A percentile compares a stretch with the other conserved stretches of the same genome.
These are phyloP conservation scores for Lampris incognitus DNA, from an alignment of 2,113 vertebrate genomes.

Conservation along the genomic window DNA sequence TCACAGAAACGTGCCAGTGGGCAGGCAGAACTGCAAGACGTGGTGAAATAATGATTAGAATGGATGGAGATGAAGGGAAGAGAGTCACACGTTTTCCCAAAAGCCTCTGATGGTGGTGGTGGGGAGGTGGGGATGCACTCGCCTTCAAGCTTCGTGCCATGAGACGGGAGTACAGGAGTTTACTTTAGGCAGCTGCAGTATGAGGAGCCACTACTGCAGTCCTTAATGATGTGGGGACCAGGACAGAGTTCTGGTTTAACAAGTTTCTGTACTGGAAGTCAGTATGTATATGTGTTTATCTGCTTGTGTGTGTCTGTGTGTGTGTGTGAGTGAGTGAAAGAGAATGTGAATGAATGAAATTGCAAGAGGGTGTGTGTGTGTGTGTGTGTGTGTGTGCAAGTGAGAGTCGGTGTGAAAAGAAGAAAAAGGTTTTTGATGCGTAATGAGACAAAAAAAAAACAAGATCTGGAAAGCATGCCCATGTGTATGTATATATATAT, in stretches of 20 bases:
- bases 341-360: not conserved
- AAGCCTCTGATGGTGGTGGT: slow-evolving; percentile 74
- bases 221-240: slow-evolving; percentile 77
- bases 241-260: slow-evolving; percentile 66
- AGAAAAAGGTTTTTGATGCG: slow-evolving; percentile 24
- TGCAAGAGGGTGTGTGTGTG: slow-evolving; percentile 2
- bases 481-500: too few relatives aligned
- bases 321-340: not conserved
- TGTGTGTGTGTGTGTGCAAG: not conserved
- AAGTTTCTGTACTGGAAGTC: slow-evolving; percentile 48
- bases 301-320: slow-evolving; percentile 9
- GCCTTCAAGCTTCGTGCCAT: slow-evolving; percentile 71
- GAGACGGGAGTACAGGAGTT: slow-evolving; percentile 79
- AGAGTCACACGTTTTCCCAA: slow-evolving; percentile 76
- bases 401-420: slow-evolving; percentile 1
- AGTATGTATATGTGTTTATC: slow-evolving; percentile 27
- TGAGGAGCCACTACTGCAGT: slow-evolving; percentile 70
- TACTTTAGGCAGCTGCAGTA: slow-evolving; percentile 76
- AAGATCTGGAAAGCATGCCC: not conserved
- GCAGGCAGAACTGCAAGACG: slow-evolving; percentile 92
- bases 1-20: slow-evolving; percentile 94
- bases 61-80: slow-evolving; percentile 88
- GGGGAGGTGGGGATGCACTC: slow-evolving; percentile 47
- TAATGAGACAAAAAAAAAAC: slow-evolving; percentile 20
- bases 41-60: slow-evolving; percentile 97